These are phyloP conservation scores for Ips typographus DNA, from an alignment of 1,140 invertebrate genomes.

Conservation along the genomic window DNA sequence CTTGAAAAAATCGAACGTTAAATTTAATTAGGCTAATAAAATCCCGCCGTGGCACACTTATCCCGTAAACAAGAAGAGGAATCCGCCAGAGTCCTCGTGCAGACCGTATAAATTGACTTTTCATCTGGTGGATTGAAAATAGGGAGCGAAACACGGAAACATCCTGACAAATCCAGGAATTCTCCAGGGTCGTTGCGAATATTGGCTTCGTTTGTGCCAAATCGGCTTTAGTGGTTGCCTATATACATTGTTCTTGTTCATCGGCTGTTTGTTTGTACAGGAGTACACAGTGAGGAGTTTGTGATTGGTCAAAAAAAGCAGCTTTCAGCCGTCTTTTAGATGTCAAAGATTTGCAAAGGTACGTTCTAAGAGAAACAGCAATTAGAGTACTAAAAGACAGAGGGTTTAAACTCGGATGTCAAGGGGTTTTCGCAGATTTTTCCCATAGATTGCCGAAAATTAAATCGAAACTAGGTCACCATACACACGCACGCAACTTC, in stretches of 20 bases:
- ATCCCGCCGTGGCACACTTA: slow-evolving; percentile 1
- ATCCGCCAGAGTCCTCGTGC: slow-evolving; percentile 25
- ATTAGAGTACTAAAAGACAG: neutral
- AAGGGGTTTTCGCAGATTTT: too few relatives aligned
- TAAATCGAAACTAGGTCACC: too few relatives aligned
- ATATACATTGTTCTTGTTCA: slow-evolving; percentile 28
- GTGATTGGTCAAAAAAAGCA: too few relatives aligned
- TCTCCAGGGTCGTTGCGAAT: slow-evolving; percentile 32
- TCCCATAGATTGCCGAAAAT: too few relatives aligned
- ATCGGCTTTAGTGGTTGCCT: slow-evolving; percentile 32
- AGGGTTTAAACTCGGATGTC: too few relatives aligned
- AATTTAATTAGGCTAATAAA: slow-evolving; percentile 4
- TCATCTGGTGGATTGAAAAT: slow-evolving; percentile 33
- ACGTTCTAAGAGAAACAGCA: neutral
- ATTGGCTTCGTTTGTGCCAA: slow-evolving; percentile 34
- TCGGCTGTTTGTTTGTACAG: slow-evolving; percentile 7
- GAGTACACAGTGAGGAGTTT: too few relatives aligned
- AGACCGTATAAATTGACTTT: slow-evolving; percentile 33
- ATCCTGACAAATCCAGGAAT: slow-evolving; percentile 33
- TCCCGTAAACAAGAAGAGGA: slow-evolving; percentile 20
- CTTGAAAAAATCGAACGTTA: neutral
- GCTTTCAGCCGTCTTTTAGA: too few relatives aligned
- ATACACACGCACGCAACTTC: too few relatives aligned
- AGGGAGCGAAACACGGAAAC: slow-evolving; percentile 21
- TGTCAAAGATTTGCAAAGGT: too few relatives aligned